Percentiles rank a stretch among this genome's conserved stretches.
phyloP scores from a whole-genome alignment of 2,888 invertebrate genomes.

The Apodemia zela region DNA sequence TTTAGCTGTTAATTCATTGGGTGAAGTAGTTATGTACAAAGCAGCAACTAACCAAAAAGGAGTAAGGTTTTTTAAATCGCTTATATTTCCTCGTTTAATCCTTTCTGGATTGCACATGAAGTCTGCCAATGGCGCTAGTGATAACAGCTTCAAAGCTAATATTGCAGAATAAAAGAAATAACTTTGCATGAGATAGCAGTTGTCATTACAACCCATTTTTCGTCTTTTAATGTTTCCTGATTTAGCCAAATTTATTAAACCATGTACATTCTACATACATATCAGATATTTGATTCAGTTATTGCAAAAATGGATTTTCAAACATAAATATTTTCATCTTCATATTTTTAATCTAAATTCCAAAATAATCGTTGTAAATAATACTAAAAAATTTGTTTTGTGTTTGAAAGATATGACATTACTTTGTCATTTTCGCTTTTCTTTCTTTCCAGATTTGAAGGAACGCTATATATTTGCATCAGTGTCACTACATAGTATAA shows the following conservation, averaged over 20 bases:
- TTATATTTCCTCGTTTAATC: conserved; percentile 41
- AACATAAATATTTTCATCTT: too few species aligned
- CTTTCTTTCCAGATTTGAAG: too few species aligned
- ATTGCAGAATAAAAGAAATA: conserved; percentile 31
- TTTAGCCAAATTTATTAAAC: neutral
- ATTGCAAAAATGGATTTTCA: too few species aligned
- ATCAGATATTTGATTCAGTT: too few species aligned
- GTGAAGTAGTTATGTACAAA: conserved; percentile 48
- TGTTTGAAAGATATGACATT: too few species aligned
- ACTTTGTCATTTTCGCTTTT: too few species aligned
- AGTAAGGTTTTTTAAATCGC: conserved; percentile 49
- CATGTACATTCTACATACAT: too few species aligned
- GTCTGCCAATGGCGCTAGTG: conserved; percentile 39
- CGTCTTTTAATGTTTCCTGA: neutral
- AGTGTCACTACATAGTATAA: too few species aligned
- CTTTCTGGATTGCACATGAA: conserved; percentile 39
- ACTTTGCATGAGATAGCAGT: conserved; percentile 24
- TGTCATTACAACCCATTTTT: neutral
- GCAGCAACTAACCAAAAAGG: conserved; percentile 57
- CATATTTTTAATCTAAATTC: too few species aligned
- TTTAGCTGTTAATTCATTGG: conserved; percentile 38
- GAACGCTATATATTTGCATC: too few species aligned
- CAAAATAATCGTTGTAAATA: too few species aligned
- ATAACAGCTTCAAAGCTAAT: conserved; percentile 38
- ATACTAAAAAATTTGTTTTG: too few species aligned